Evolutionary conservation across 2,113 vertebrate genomes (phyloP), one percentile per base, ranked within the genome.

Genomic region (Pseudois nayaur): DNA sequence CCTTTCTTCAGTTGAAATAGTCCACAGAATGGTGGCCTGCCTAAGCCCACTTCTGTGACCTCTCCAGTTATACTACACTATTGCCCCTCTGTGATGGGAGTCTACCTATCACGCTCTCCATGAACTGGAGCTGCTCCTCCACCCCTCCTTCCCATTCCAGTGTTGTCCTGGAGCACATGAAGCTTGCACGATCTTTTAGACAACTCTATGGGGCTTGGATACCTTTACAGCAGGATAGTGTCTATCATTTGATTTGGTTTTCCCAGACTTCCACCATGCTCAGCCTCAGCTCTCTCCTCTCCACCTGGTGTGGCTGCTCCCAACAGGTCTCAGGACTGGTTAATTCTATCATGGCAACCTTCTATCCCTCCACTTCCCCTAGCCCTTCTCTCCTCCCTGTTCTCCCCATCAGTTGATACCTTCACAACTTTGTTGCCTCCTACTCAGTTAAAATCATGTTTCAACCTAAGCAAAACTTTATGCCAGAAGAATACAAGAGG

Each of bases 391-490:
- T 52, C 50, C 36, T 89, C 15, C 76, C 88, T 55, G 29, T 54
- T 45, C 52, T 93, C 45, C 43, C 62, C 91, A 45, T 85, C 43
- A 79, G 64, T 14, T 14, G 6, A 60, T 89, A 31, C 74, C 50
- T 91, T 93, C 78, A 93, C 31, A 91, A 86, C 29, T 95, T 81
- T 11, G 14, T 64, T 95, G 67, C 4, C 40, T 94, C 62, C 14
- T 55, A 59, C 87, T 89, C 64, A 87, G 31, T 50, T 54, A 71
- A 64, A 89, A 29, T 89, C 40, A 89, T 89, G 84, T 94, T 97
- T 64, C 89, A 88, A 89, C 16, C 79, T 91, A 83, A 95, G 86
- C 29, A 95, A 81, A 96, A 93, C 29, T 36, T 92, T n/a, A 67
- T 59, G 13, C 11, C 31, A 96, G 43, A 94, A 91, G 95, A 92